These are phyloP conservation scores for Rhea americana DNA, from an alignment of 2,113 vertebrate species.

Conservation along the genomic window DNA sequence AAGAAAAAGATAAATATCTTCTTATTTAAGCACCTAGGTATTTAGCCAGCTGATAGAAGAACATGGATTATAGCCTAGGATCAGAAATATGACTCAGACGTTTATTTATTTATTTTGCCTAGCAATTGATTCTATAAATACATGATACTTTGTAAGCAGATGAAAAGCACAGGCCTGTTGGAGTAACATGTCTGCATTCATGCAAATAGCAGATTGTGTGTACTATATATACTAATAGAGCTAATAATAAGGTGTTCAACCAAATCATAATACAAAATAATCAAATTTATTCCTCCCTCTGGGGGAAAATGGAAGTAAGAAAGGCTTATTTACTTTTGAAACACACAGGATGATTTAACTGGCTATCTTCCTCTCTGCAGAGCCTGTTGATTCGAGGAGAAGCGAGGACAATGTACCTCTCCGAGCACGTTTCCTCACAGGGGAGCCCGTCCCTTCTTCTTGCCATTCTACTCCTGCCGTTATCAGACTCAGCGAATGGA, in stretches of 20 bases:
- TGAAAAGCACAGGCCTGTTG: conserved; percentile 11
- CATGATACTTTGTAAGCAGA: conserved; percentile 13
- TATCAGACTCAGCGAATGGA: neutral
- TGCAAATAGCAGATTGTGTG: neutral
- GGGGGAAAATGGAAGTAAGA: neutral
- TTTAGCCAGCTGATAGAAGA: conserved; percentile 21
- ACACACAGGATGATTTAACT: neutral
- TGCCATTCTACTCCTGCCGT: neutral
- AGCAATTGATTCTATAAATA: conserved; percentile 31
- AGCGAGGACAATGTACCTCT: neutral
- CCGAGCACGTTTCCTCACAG: neutral
- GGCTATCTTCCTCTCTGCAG: neutral
- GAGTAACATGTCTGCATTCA: neutral
- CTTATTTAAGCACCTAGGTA: conserved; percentile 31
- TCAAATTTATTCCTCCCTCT: neutral
- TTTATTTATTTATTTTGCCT: conserved; percentile 40
- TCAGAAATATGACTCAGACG: neutral
- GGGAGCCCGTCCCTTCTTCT: neutral
- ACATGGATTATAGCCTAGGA: neutral
- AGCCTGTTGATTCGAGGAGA: neutral
- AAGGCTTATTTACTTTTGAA: conserved; percentile 1
- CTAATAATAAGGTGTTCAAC: conserved; percentile 20
- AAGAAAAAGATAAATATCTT: conserved; percentile 41
- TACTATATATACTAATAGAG: conserved; percentile 14
- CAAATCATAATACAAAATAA: conserved; percentile 18